phyloP scores from a whole-genome alignment of 2,797 vertebrate genomes.

The Oreochromis mossambicus region DNA sequence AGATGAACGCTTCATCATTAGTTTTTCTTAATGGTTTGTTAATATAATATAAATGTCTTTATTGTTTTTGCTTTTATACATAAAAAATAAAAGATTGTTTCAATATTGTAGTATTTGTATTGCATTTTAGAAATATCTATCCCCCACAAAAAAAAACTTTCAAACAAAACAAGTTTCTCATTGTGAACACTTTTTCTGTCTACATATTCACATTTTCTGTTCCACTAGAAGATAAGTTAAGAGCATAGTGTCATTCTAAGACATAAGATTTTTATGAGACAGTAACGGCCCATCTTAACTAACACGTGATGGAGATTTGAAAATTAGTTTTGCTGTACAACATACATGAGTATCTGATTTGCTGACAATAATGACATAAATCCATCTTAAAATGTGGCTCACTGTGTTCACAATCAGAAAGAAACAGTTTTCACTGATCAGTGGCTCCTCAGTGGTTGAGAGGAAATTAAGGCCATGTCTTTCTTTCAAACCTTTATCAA shows the following conservation, averaged over 20 bases:
- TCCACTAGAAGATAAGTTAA: not conserved
- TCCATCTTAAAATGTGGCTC: not conserved
- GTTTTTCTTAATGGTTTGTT: not conserved
- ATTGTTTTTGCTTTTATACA: not conserved
- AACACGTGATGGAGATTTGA: not conserved
- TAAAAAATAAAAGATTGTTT: not conserved
- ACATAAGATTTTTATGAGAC: not conserved
- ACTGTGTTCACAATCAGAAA: not conserved
- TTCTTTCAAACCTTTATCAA: not conserved
- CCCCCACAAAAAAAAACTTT: not conserved
- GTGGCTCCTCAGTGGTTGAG: not conserved
- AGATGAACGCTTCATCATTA: conserved; percentile 8
- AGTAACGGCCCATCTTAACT: not conserved
- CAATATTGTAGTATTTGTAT: not conserved
- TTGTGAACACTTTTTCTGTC: not conserved
- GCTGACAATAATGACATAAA: not conserved
- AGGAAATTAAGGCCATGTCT: not conserved
- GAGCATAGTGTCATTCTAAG: not conserved
- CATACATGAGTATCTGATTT: not conserved
- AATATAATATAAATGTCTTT: not conserved
- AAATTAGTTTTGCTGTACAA: not conserved
- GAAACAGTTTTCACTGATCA: not conserved
- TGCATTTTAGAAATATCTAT: not conserved
- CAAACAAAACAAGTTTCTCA: not conserved
- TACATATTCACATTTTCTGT: not conserved